Base-by-base conservation (phyloP, 2,797 vertebrate genomes). In the Dendrocincla fuliginosa region DNA sequence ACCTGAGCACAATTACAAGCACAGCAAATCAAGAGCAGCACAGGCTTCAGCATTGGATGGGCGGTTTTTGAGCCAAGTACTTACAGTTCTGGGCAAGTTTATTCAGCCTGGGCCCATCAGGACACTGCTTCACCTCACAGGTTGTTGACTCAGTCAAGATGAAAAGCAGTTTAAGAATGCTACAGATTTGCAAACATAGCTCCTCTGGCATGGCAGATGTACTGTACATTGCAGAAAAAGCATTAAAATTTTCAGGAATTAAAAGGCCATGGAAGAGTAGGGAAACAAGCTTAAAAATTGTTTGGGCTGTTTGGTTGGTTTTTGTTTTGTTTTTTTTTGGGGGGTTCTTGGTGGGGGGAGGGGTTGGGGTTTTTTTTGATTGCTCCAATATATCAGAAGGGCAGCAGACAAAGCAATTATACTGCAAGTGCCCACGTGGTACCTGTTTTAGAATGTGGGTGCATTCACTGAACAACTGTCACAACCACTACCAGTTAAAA, bases 381-480 rank as follows among this genome's bases (percentile, higher is more conserved):
- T 83, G 24, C 10, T 71, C 25, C 35, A 79, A 53, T 17, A 33
- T 25, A 80, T 52, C 39, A 74, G 32, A 56, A 80, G 16, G 39
- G 33, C 12, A 89, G 42, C 13, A 65, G 30, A 77, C 23, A 84
- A 52, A 60, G 75, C 42, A 47, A 52, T 27, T 39, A 42, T 7
- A 57, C 33, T 52, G 39, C 20, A 33, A 37, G 13, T 87, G 49
- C 17, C 53, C 61, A 91, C 74, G 76, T 25, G 33, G 82, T 76
- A 85, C 49, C 64, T 60, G 56, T 12, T 89, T 55, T 18, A 85
- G 61, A 85, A 83, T 2, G 2, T 1, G 9, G 17, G 76, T 53
- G 28, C 68, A 76, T 78, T 80, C 68, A 84, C 74, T 33, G 28
- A 92, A 56, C 55, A 76, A 74, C 71, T 84, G 68, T 71, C 83